Conservation (phyloP, 2,797 vertebrate species). For the Nothura maculosa region DNA sequence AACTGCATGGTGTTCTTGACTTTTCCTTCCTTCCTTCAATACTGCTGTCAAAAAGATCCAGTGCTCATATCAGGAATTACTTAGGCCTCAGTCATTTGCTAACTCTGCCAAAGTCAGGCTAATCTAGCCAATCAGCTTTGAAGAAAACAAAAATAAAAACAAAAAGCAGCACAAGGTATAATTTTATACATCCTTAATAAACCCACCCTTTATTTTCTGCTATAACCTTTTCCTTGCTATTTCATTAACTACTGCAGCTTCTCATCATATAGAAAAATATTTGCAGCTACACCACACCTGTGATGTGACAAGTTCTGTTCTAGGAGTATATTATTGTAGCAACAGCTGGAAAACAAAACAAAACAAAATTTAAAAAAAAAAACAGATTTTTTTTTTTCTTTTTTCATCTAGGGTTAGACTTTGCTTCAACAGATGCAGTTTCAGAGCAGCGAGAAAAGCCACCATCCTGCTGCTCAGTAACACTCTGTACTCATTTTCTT, state of each 20-base stretch:
- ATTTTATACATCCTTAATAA: slow-evolving; percentile 84
- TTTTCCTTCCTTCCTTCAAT: slow-evolving; percentile 76
- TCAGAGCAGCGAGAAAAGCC: slow-evolving; percentile 74
- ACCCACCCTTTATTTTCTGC: slow-evolving; percentile 79
- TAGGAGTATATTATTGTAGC: slow-evolving; percentile 67
- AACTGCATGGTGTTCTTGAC: slow-evolving; percentile 77
- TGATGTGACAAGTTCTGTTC: slow-evolving; percentile 78
- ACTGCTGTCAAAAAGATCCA: slow-evolving; percentile 81
- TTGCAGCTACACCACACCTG: slow-evolving; percentile 80
- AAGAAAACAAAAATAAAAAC: slow-evolving; percentile 77
- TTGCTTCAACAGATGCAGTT: slow-evolving; percentile 77
- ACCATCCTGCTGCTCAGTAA: slow-evolving; percentile 57
- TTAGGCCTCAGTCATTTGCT: slow-evolving; percentile 75
- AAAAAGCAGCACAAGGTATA: slow-evolving; percentile 89
- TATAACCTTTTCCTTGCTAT: slow-evolving; percentile 74
- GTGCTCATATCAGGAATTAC: slow-evolving; percentile 82
- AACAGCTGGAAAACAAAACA: slow-evolving; percentile 62
- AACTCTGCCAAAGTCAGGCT: slow-evolving; percentile 82
- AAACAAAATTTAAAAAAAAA: neutral
- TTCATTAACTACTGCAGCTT: slow-evolving; percentile 78
- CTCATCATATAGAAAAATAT: slow-evolving; percentile 80
- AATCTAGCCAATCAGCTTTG: slow-evolving; percentile 83
- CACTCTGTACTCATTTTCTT: slow-evolving; percentile 48
- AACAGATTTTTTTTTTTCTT: slow-evolving; percentile 58
- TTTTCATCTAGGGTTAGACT: slow-evolving; percentile 68